phyloP scores from a whole-genome alignment of 2,888 invertebrate species.

The Laothoe populi region DNA sequence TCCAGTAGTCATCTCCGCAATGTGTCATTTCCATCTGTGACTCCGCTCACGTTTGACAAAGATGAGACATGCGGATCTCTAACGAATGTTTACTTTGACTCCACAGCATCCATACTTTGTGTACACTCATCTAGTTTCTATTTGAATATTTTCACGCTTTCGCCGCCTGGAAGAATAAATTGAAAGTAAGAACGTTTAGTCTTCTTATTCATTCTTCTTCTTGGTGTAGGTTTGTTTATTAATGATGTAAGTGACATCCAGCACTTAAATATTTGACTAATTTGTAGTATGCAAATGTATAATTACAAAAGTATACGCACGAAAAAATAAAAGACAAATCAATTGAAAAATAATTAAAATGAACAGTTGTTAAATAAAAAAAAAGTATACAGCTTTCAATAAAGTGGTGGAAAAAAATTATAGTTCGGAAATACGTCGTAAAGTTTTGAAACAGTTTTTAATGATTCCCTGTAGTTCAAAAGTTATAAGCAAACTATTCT shows the following conservation, averaged over 20 bases:
- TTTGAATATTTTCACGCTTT: conserved; percentile 42
- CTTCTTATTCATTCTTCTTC: too few relatives aligned
- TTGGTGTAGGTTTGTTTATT: neutral
- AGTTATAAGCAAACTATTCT: neutral
- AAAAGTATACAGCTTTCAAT: too few relatives aligned
- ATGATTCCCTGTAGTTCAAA: neutral
- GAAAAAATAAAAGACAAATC: too few relatives aligned
- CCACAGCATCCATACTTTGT: conserved; percentile 36
- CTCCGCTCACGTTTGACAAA: conserved; percentile 71
- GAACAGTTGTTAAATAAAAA: too few relatives aligned
- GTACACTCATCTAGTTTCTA: conserved; percentile 33
- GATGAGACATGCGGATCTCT: conserved; percentile 66
- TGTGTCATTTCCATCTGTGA: conserved; percentile 40
- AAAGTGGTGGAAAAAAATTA: too few relatives aligned
- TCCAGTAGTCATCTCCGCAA: neutral
- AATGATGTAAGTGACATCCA: too few relatives aligned
- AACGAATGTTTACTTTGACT: conserved; percentile 76
- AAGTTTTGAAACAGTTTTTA: too few relatives aligned
- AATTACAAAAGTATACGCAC: too few relatives aligned
- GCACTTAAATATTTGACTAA: too few relatives aligned
- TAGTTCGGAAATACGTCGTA: too few relatives aligned
- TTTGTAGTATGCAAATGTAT: too few relatives aligned
- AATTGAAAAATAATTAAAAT: too few relatives aligned
- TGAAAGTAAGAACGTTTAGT: neutral
- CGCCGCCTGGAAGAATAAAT: conserved; percentile 5